phyloP scores from a whole-genome alignment of 2,797 vertebrate species.

The Cichlasoma orientale region DNA sequence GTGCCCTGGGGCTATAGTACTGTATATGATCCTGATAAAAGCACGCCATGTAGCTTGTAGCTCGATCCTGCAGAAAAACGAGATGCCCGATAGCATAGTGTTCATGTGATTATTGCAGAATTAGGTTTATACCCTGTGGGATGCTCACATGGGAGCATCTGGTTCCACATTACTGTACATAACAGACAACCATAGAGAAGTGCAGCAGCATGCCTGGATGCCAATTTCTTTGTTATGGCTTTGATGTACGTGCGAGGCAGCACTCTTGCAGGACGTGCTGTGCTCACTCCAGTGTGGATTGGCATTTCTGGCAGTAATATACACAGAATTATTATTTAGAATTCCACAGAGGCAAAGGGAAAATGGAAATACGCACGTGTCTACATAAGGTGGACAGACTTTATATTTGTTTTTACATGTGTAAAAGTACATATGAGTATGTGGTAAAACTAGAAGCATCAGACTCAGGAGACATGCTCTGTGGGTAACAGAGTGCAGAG shows the following conservation, averaged over 20 bases:
- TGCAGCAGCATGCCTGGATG: conserved; percentile 42
- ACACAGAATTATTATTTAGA: conserved; percentile 70
- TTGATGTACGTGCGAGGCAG: conserved; percentile 62
- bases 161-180: conserved; percentile 32
- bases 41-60: not conserved
- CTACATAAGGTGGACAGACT: not conserved
- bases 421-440: not conserved
- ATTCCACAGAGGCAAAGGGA: conserved; percentile 51
- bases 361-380: not conserved
- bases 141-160: conserved; percentile 47
- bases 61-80: conserved; percentile 25
- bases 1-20: not conserved
- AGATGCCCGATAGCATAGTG: conserved; percentile 19
- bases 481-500: not conserved
- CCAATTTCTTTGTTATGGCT: conserved; percentile 48
- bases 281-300: conserved; percentile 35
- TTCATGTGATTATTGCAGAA: conserved; percentile 47
- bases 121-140: conserved; percentile 16
- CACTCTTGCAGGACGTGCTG: conserved; percentile 44
- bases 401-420: conserved; percentile 25
- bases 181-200: conserved; percentile 40
- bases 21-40: conserved; percentile 35
- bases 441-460: not conserved
- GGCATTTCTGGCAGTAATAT: conserved; percentile 70
- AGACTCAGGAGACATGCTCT: conserved; percentile 10